Conservation (phyloP, 1,140 invertebrate species). For the Thaumetopoea pityocampa region DNA sequence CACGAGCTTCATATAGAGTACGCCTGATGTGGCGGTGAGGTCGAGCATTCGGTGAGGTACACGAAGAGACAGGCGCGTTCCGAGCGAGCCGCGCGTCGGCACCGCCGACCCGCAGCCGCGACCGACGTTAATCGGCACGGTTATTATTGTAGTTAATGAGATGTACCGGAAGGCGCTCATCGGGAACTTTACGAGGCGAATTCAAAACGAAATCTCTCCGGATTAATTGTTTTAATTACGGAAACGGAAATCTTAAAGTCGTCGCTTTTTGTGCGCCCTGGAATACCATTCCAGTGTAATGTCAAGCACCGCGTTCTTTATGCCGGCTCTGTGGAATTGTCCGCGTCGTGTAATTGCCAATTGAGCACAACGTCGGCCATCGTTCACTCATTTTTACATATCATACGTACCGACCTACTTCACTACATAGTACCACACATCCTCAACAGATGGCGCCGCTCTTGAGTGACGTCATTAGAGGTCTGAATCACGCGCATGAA, state of each 20-base stretch:
- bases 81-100: no score
- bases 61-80: no score
- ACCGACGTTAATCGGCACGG: no score
- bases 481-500: no score
- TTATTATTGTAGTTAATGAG: constrained; percentile 11
- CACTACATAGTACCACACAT: no score
- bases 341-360: constrained; percentile 6
- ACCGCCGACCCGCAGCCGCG: no score
- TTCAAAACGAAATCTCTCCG: constrained; percentile 55
- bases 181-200: constrained; percentile 45
- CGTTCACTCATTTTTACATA: background rate
- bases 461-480: no score
- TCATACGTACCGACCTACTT: no score
- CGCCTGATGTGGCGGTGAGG: no score
- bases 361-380: background rate
- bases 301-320: constrained; percentile 23
- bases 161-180: constrained; percentile 35
- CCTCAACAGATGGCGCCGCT: no score
- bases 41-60: no score
- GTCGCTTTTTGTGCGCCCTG: constrained; percentile 40
- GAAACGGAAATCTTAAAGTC: constrained; percentile 51
- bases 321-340: constrained; percentile 7
- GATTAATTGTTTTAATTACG: constrained; percentile 66
- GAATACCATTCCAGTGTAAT: constrained; percentile 47
- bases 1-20: no score